These are phyloP conservation scores for Ips nitidus DNA, from an alignment of 1,140 invertebrate species.

Conservation along the genomic window DNA sequence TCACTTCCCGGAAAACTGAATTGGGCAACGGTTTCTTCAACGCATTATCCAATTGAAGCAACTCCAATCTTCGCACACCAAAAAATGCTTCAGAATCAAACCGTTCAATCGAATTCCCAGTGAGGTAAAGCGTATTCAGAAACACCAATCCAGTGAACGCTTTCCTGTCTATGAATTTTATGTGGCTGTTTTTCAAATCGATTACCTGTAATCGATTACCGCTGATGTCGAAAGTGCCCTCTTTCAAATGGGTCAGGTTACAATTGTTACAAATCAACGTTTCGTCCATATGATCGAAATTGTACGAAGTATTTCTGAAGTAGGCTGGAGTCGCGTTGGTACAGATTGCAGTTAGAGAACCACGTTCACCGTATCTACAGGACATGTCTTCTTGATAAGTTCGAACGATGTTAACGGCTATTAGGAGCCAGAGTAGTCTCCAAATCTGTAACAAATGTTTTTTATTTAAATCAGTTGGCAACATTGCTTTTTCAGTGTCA, in stretches of 20 bases:
- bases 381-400: conserved; percentile 1
- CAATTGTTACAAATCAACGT: conserved; percentile 47
- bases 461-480: too few species aligned
- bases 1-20: conserved; percentile 28
- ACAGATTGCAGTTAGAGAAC: conserved; percentile 49
- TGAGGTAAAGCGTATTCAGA: conserved; percentile 41
- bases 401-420: too few species aligned
- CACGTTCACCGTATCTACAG: conserved; percentile 47
- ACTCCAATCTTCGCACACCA: conserved; percentile 42
- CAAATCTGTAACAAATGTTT: too few species aligned
- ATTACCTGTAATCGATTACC: conserved; percentile 47
- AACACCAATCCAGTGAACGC: conserved; percentile 48
- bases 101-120: conserved; percentile 43
- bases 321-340: conserved; percentile 43
- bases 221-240: conserved; percentile 45
- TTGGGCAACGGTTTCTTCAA: conserved; percentile 1
- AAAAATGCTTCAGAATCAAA: conserved; percentile 43
- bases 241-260: conserved; percentile 37
- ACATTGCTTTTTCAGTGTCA: too few species aligned
- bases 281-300: conserved; percentile 50
- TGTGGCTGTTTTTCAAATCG: conserved; percentile 41
- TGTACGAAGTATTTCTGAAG: conserved; percentile 45
- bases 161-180: conserved; percentile 36
- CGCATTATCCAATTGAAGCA: conserved; percentile 28
- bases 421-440: too few species aligned